Conservation (phyloP, 2,888 invertebrate species). For the Rhingia rostrata region DNA sequence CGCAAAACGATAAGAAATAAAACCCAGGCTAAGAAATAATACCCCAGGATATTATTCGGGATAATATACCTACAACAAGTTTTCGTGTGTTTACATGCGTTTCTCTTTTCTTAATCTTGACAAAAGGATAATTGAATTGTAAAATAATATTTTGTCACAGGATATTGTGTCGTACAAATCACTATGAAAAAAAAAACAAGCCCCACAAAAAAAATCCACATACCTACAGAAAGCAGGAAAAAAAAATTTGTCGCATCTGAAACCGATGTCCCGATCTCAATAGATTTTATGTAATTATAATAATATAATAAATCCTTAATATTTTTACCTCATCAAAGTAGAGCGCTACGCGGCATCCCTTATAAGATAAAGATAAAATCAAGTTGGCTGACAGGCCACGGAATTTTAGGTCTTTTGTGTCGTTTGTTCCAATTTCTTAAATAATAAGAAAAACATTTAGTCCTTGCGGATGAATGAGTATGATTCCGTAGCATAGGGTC, state of each 20-base stretch:
- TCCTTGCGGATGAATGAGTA: slow-evolving; percentile 68
- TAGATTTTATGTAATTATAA: slow-evolving; percentile 81
- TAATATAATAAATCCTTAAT: slow-evolving; percentile 83
- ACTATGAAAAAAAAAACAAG: neutral
- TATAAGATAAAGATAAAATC: slow-evolving; percentile 68
- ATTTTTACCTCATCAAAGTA: slow-evolving; percentile 81
- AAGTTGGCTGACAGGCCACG: slow-evolving; percentile 60
- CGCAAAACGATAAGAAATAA: slow-evolving; percentile 47
- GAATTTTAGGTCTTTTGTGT: slow-evolving; percentile 46
- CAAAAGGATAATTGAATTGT: slow-evolving; percentile 82
- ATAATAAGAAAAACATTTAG: slow-evolving; percentile 62
- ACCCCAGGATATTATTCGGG: slow-evolving; percentile 16
- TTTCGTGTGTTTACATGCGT: slow-evolving; percentile 51
- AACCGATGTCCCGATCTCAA: slow-evolving; percentile 28
- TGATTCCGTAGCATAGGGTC: slow-evolving; percentile 61
- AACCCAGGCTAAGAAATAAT: slow-evolving; percentile 28
- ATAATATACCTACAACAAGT: slow-evolving; percentile 36
- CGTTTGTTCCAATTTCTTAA: slow-evolving; percentile 54
- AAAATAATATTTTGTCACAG: slow-evolving; percentile 81
- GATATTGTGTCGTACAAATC: slow-evolving; percentile 50
- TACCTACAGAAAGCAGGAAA: slow-evolving; percentile 16
- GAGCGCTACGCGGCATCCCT: slow-evolving; percentile 76
- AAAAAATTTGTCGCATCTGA: slow-evolving; percentile 39
- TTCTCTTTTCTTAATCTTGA: slow-evolving; percentile 62
- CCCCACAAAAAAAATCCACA: slow-evolving; percentile 11